These are phyloP conservation scores for Phalacrocorax pelagicus DNA, from an alignment of 2,113 vertebrate genomes.

Conservation along the genomic window DNA sequence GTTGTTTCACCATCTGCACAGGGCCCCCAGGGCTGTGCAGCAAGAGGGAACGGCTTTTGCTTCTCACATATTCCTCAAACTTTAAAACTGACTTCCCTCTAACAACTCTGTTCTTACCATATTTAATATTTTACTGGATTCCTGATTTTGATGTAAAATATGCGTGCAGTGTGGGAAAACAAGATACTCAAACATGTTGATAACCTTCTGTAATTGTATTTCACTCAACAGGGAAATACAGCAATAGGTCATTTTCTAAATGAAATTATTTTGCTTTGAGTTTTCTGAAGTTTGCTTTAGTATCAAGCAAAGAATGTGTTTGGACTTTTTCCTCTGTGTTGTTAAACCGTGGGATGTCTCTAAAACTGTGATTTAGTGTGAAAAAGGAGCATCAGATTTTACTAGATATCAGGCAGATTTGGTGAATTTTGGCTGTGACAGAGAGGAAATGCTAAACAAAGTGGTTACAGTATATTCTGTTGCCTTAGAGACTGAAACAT, in stretches of 20 bases:
- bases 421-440: constrained; percentile 40
- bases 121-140: neutral
- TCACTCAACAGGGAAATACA: neutral
- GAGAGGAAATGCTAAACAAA: constrained; percentile 54
- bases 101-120: neutral
- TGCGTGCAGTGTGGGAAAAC: neutral
- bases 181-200: neutral
- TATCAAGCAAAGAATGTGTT: neutral
- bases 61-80: neutral
- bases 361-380: neutral
- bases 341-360: neutral
- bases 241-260: neutral
- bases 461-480: constrained; percentile 69
- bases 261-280: neutral
- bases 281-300: neutral
- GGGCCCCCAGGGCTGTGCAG: neutral
- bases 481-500: constrained; percentile 75
- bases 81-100: neutral
- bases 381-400: neutral
- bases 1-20: neutral
- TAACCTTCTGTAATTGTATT: neutral
- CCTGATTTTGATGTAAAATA: neutral
- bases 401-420: neutral
- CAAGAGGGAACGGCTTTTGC: neutral
- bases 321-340: neutral